These are phyloP conservation scores for Leptobrachium leishanense DNA, from an alignment of 2,113 vertebrate genomes.

Conservation along the genomic window DNA sequence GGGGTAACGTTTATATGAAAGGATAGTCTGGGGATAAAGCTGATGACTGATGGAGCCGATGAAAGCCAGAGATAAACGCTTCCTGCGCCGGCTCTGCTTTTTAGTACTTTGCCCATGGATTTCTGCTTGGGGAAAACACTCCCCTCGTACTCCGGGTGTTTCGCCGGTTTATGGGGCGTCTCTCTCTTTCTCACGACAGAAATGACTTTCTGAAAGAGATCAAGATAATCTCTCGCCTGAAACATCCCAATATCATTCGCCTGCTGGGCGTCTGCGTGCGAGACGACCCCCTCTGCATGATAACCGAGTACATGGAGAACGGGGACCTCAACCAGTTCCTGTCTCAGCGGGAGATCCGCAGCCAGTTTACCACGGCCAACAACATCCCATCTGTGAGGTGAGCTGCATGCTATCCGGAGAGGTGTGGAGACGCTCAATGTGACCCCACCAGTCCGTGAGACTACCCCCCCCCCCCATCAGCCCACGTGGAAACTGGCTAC, in stretches of 20 bases:
- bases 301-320: constrained; percentile 74
- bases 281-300: constrained; percentile 78
- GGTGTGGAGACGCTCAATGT: too few relatives aligned
- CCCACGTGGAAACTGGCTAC: too few relatives aligned
- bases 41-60: too few relatives aligned
- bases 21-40: too few relatives aligned
- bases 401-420: neutral
- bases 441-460: neutral
- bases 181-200: constrained; percentile 56
- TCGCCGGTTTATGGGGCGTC: neutral
- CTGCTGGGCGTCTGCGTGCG: constrained; percentile 79
- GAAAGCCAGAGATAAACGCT: too few relatives aligned
- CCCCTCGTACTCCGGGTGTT: too few relatives aligned
- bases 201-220: constrained; percentile 85
- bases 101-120: too few relatives aligned
- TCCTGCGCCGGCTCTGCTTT: too few relatives aligned
- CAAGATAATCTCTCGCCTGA: constrained; percentile 83
- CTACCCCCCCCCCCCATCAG: neutral
- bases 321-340: constrained; percentile 76
- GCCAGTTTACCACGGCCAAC: constrained; percentile 67
- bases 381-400: constrained; percentile 60
- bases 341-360: constrained; percentile 75
- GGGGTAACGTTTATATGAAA: too few relatives aligned
- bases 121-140: too few relatives aligned
- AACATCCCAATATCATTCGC: constrained; percentile 83